Evolutionary conservation across 2,797 vertebrate species (phyloP).

Genomic region (Carduelis carduelis): DNA sequence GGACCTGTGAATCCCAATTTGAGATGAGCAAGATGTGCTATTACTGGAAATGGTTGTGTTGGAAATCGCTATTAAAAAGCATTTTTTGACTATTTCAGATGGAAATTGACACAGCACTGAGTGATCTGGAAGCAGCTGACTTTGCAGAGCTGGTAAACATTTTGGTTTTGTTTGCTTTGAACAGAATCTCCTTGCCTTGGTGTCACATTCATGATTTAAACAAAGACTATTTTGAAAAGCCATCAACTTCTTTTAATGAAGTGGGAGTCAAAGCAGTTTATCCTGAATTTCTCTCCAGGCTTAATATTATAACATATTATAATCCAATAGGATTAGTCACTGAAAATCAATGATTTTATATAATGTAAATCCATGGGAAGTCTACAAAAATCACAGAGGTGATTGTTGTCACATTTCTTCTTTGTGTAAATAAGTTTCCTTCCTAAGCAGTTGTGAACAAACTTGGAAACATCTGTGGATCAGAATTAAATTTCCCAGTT

Average conservation of each 20-base stretch:
- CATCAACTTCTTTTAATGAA: not conserved
- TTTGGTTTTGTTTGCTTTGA: not conserved
- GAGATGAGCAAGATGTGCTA: rapidly evolving
- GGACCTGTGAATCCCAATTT: not conserved
- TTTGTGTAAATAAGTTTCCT: not conserved
- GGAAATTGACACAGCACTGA: slow-evolving; percentile 89
- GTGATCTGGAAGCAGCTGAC: slow-evolving; percentile 93
- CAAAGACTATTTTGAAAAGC: not conserved
- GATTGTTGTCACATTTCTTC: not conserved
- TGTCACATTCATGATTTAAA: not conserved
- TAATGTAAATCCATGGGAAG: not conserved
- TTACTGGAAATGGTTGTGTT: not conserved
- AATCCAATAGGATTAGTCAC: not conserved
- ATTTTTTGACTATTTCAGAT: slow-evolving; percentile 71
- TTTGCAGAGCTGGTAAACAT: slow-evolving; percentile 92
- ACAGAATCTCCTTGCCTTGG: not conserved
- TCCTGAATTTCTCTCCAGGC: not conserved
- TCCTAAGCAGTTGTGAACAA: not conserved
- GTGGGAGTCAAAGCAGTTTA: not conserved
- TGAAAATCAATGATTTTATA: not conserved
- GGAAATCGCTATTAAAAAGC: not conserved
- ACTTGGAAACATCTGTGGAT: not conserved
- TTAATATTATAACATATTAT: not conserved
- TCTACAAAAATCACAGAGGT: not conserved
- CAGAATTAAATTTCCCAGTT: not conserved